Percentiles rank a stretch among this genome's conserved stretches.
Conservation (phyloP, 2,113 vertebrate species). For the Microtus ochrogaster region DNA sequence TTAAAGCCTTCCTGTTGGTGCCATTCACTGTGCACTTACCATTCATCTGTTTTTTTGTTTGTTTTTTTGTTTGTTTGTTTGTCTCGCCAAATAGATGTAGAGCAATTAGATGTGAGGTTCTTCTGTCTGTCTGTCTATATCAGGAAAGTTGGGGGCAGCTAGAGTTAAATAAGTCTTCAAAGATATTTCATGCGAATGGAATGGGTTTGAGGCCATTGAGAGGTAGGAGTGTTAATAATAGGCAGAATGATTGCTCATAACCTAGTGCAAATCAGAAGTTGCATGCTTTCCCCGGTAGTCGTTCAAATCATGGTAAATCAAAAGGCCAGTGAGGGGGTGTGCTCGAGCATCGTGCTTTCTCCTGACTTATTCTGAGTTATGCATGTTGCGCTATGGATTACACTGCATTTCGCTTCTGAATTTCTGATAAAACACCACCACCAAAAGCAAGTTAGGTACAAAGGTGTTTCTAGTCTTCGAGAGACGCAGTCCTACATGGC, state of each 20-base stretch:
- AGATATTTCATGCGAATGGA: neutral
- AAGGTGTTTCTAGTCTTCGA: neutral
- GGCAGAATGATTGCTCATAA: neutral
- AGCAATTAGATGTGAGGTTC: neutral
- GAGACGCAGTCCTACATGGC: neutral
- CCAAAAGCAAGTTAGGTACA: neutral
- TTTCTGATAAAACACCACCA: neutral
- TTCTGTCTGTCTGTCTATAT: neutral
- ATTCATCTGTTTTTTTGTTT: neutral
- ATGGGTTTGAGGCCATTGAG: neutral
- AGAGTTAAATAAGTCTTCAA: conserved; percentile 33
- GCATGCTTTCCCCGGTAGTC: neutral
- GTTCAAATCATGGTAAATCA: neutral
- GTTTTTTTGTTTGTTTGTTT: neutral
- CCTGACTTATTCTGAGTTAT: neutral
- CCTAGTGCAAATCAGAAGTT: too few relatives aligned
- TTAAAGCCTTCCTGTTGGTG: neutral
- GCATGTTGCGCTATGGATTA: neutral
- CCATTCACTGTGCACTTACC: neutral
- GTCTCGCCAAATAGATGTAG: neutral
- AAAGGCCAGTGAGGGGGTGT: neutral
- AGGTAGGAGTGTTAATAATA: neutral
- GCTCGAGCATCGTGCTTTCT: neutral
- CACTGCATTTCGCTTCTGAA: neutral
- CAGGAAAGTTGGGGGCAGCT: neutral